Evolutionary conservation across 2,797 vertebrate species (phyloP).

Genomic region (Nyctibius grandis): DNA sequence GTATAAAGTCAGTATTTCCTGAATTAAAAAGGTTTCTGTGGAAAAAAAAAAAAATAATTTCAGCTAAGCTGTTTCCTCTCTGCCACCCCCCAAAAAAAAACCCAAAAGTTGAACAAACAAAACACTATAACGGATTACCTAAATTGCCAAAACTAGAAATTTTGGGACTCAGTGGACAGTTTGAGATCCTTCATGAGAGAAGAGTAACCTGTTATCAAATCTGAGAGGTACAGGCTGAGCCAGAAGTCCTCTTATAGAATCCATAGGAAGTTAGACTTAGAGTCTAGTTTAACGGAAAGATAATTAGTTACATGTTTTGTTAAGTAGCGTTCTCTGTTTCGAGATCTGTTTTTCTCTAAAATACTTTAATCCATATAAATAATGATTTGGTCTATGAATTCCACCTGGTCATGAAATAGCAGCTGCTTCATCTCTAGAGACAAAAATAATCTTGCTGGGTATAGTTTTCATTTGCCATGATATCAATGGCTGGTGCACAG

Average conservation of each 20-base stretch:
- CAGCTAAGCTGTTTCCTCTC: not conserved
- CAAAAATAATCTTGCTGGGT: not conserved
- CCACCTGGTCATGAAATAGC: not conserved
- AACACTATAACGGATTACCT: not conserved
- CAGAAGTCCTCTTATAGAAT: not conserved
- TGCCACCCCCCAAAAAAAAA: accelerated
- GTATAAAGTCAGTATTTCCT: not conserved
- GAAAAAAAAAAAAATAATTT: not conserved
- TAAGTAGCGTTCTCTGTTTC: not conserved
- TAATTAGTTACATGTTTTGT: not conserved
- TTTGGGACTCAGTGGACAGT: not conserved
- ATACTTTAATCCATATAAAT: not conserved
- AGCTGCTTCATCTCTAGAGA: not conserved
- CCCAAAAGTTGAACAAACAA: not conserved
- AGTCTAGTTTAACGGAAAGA: not conserved
- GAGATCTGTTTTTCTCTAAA: not conserved
- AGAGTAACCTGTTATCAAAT: not conserved
- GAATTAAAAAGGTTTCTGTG: not conserved
- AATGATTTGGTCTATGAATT: not conserved
- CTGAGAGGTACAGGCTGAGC: not conserved
- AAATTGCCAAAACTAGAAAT: not conserved
- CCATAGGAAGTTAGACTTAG: not conserved
- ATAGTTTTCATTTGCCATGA: not conserved
- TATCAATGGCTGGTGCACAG: not conserved
- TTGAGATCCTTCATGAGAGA: not conserved